phyloP scores from a whole-genome alignment of 2,888 invertebrate species.

The Spisula subtruncata region DNA sequence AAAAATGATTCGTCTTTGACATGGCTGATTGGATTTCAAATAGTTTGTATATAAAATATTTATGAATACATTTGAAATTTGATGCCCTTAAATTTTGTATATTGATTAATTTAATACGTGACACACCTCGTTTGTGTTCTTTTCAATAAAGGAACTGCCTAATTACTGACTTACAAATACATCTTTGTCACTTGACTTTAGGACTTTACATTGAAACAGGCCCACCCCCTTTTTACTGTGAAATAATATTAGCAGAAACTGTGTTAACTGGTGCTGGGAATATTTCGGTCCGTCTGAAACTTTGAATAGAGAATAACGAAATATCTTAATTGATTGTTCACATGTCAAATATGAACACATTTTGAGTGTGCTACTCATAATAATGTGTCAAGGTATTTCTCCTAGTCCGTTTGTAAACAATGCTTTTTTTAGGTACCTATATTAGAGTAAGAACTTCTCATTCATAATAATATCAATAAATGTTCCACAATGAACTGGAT shows the following conservation, averaged over 20 bases:
- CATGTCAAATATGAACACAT: not conserved
- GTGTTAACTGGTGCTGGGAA: not conserved
- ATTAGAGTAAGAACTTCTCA: not conserved
- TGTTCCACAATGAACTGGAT: not conserved
- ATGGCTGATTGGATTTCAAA: too few species aligned
- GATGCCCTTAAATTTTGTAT: too few species aligned
- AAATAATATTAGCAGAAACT: not conserved
- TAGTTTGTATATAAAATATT: too few species aligned
- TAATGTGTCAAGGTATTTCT: not conserved
- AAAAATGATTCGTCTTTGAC: too few species aligned
- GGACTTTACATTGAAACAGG: too few species aligned
- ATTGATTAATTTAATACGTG: too few species aligned
- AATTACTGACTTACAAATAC: slow-evolving; percentile 2
- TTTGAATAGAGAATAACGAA: not conserved
- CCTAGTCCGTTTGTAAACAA: not conserved
- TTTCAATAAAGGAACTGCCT: not conserved
- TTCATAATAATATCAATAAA: not conserved
- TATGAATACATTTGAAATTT: too few species aligned
- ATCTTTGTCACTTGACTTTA: not conserved
- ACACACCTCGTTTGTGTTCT: too few species aligned
- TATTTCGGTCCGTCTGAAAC: not conserved
- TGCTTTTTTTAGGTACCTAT: not conserved
- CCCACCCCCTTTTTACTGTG: not conserved
- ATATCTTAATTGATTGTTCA: slow-evolving; percentile 6
- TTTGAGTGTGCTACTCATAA: too few species aligned